A percentile compares a stretch with the other conserved stretches of the same genome.
These are phyloP conservation scores for Hormiphora californensis DNA, from an alignment of 37 sponge, comb jelly and placozoan species.

Conservation along the genomic window DNA sequence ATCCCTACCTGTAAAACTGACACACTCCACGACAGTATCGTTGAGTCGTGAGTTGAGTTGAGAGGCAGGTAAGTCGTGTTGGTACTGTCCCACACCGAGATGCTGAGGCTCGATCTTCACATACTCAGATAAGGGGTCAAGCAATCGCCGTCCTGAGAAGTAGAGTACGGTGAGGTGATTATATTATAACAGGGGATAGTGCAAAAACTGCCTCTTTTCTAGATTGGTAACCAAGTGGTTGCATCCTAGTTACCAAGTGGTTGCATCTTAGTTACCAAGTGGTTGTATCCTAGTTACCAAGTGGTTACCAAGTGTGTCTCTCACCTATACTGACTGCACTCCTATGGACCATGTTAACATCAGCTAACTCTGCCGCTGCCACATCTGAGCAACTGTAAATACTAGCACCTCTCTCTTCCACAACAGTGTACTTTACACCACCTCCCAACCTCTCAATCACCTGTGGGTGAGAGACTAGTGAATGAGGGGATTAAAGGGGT, in stretches of 20 bases:
- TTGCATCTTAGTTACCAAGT: too few species aligned
- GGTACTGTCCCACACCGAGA: conserved; percentile 45
- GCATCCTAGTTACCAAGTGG: too few species aligned
- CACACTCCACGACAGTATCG: neutral
- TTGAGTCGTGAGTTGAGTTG: conserved; percentile 17
- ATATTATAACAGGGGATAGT: too few species aligned
- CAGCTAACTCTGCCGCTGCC: neutral
- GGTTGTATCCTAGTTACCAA: too few species aligned
- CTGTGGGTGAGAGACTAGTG: too few species aligned
- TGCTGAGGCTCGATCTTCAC: conserved; percentile 47
- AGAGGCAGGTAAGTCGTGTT: conserved; percentile 21
- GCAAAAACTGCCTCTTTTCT: too few species aligned
- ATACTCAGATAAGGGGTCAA: conserved; percentile 44
- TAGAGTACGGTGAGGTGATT: too few species aligned
- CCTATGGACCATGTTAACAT: neutral
- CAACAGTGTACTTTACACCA: conserved; percentile 12
- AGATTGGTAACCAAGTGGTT: too few species aligned
- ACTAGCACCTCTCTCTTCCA: conserved; percentile 17
- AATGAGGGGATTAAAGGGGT: too few species aligned
- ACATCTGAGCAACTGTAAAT: conserved; percentile 14
- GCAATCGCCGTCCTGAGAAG: neutral
- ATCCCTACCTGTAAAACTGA: conserved; percentile 34
- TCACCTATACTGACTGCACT: conserved; percentile 51
- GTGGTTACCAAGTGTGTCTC: too few species aligned
- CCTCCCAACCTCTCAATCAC: neutral